phyloP scores from a whole-genome alignment of 2,888 invertebrate genomes.

The Acleris cristana region DNA sequence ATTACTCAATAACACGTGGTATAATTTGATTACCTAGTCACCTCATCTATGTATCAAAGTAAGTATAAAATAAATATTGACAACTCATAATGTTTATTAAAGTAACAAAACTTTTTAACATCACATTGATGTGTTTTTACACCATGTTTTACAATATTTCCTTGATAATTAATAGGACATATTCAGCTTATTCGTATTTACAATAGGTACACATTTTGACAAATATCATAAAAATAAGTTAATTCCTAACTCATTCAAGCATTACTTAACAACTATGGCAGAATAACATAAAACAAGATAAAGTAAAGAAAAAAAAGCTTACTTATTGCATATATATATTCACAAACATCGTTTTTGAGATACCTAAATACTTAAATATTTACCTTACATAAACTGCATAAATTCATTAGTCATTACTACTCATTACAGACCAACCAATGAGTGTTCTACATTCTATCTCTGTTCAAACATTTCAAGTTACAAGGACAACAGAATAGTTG shows the following conservation, averaged over 20 bases:
- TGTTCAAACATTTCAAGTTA: too few relatives aligned
- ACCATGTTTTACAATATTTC: conserved; percentile 24
- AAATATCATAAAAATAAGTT: conserved; percentile 7
- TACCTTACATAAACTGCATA: too few relatives aligned
- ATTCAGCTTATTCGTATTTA: conserved; percentile 1
- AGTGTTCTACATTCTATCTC: too few relatives aligned
- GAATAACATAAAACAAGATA: too few relatives aligned
- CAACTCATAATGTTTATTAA: conserved; percentile 20
- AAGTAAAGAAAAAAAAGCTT: background rate
- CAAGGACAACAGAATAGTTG: too few relatives aligned
- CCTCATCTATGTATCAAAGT: too few relatives aligned
- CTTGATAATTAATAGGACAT: conserved; percentile 1
- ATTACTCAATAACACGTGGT: conserved; percentile 53
- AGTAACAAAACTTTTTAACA: conserved; percentile 29
- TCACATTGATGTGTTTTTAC: conserved; percentile 35
- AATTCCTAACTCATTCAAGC: background rate
- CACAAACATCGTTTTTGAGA: too few relatives aligned
- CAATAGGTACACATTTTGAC: background rate
- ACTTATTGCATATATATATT: background rate
- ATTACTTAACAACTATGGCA: conserved; percentile 9
- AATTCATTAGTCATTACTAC: too few relatives aligned
- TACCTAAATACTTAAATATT: too few relatives aligned
- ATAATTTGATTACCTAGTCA: conserved; percentile 44
- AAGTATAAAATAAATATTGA: too few relatives aligned
- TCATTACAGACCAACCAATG: too few relatives aligned